Evolutionary conservation across 2,888 invertebrate species (phyloP), one percentile per base, ranked within the genome.

Genomic region (Harpalus rufipes): DNA sequence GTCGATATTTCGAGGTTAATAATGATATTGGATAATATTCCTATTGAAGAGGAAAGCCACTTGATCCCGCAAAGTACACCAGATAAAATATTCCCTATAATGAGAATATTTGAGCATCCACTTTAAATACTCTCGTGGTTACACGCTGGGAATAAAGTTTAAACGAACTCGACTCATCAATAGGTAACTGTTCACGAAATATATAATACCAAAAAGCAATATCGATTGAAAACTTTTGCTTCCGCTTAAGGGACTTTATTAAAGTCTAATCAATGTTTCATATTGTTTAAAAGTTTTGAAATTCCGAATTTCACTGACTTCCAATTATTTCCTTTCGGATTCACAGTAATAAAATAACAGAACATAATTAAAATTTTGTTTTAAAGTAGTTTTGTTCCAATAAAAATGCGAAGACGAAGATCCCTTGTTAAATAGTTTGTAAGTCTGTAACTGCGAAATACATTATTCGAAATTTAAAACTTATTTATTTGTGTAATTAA

Each of bases 211-310:
- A 39, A 68, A 68, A 68, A 68, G 68, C 39, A 68, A 68, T 68
- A 68, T 68, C 68, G 68, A 68, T 68, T 68, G 39, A 68, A 68
- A 68, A 68, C 68, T 68, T 68, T 68, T 68, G 32, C 68, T 68
- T 68, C 68, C 68, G 68, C 68, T 68, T 68, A 68, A 68, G 68
- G 14, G 39, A 68, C 39, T 68, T 68, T 68, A 39, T 68, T 14
- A 68, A 68, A 68, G 68, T 68, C 39, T 68, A 68, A 68, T 68
- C 68, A 68, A 39, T 68, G 39, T 68, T 68, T 68, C 68, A 68
- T 68, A 68, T 68, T 68, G 68, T 68, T 68, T 68, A 39, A 68
- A 68, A 68, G 39, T 68, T 68, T 68, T n/a, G 68, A 68, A 65
- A 68, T 68, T 39, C n/a, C 39, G 32, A 39, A 68, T 39, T 39